A percentile compares a stretch with the other conserved stretches of the same genome.
phyloP scores from a whole-genome alignment of 2,888 invertebrate genomes.

The Scaptomyza tumidula region DNA sequence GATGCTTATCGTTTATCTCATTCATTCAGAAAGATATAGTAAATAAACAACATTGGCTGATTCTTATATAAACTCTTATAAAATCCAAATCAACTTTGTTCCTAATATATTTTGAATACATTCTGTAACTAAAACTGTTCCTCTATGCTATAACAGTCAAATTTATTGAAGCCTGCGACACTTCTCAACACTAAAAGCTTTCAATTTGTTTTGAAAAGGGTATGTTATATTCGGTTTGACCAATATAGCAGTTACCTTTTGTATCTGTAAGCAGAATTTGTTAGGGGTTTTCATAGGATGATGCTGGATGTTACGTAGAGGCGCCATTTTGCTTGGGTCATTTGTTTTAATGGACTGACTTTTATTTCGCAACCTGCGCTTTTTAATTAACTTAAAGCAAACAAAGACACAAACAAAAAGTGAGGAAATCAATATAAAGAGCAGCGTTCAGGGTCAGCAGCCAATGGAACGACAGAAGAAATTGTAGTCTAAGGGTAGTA shows the following conservation, averaged over 20 bases:
- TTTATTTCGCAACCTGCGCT: slow-evolving; percentile 52
- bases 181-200: too few species aligned
- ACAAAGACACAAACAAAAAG: neutral
- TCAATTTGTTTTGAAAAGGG: neutral
- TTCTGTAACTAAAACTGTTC: too few species aligned
- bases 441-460: slow-evolving; percentile 56
- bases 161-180: too few species aligned
- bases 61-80: too few species aligned
- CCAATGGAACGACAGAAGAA: slow-evolving; percentile 20
- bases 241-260: neutral
- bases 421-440: slow-evolving; percentile 63
- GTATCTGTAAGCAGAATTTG: slow-evolving; percentile 34
- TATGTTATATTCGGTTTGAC: neutral
- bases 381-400: slow-evolving; percentile 72
- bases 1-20: too few species aligned
- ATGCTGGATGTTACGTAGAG: neutral
- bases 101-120: too few species aligned
- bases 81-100: too few species aligned
- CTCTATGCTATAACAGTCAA: too few species aligned
- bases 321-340: slow-evolving; percentile 39
- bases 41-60: too few species aligned
- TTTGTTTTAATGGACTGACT: slow-evolving; percentile 53
- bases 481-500: neutral
- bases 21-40: too few species aligned
- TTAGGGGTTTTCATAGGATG: neutral